A percentile compares a stretch with the other conserved stretches of the same genome.
These are phyloP conservation scores for Drosophila elegans DNA, from an alignment of 1,140 invertebrate species.

Conservation along the genomic window DNA sequence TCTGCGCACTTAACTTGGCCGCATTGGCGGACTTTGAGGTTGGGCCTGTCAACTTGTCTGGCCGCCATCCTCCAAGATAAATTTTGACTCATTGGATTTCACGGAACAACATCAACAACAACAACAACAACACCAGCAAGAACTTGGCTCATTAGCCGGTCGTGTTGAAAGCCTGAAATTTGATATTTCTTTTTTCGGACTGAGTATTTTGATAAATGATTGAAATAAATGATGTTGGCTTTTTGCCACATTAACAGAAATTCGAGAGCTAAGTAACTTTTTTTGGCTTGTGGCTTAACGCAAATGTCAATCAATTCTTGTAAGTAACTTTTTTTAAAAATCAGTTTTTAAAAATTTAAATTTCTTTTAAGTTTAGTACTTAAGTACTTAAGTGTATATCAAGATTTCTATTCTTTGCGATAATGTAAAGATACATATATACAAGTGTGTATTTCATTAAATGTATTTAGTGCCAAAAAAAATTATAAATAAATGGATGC, in stretches of 20 bases:
- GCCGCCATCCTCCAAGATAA: conserved; percentile 29
- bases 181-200: conserved; percentile 44
- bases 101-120: conserved; percentile 37
- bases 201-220: conserved; percentile 73
- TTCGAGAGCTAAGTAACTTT: conserved; percentile 24
- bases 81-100: conserved; percentile 54
- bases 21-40: conserved; percentile 25
- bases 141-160: conserved; percentile 70
- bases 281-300: not conserved
- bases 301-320: no score
- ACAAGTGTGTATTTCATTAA: no score
- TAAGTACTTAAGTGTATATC: no score
- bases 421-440: no score
- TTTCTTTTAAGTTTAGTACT: no score
- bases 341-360: no score
- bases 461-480: no score
- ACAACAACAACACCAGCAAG: conserved; percentile 22
- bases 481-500: no score
- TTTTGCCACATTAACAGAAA: conserved; percentile 46
- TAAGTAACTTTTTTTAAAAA: no score
- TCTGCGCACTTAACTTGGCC: conserved; percentile 74
- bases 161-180: conserved; percentile 56
- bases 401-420: no score
- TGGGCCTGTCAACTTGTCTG: conserved; percentile 63
- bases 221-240: conserved; percentile 70